Conservation (phyloP, 2,113 vertebrate genomes). For the Pseudorectes ferrugineus region DNA sequence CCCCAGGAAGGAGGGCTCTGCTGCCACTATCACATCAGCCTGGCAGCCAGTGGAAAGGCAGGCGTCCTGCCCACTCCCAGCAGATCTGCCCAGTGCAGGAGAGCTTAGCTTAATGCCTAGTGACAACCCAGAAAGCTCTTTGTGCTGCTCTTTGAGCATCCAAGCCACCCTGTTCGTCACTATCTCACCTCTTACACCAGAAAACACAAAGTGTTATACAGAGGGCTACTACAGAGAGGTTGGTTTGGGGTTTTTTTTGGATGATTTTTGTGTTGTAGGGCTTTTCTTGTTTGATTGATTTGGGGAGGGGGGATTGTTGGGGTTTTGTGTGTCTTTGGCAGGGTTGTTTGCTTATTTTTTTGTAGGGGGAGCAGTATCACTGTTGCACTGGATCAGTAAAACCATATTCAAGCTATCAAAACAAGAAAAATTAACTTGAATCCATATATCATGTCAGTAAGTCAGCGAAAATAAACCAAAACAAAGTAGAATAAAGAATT, state of each 20-base stretch:
- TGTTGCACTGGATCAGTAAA: neutral
- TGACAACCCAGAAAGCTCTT: neutral
- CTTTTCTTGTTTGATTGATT: neutral
- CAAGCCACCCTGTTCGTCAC: neutral
- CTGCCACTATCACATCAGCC: fast-evolving
- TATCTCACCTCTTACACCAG: neutral
- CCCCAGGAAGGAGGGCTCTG: neutral
- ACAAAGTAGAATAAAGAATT: neutral
- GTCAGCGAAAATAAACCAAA: neutral
- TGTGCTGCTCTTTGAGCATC: fast-evolving
- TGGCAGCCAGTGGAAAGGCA: neutral
- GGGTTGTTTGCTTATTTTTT: neutral
- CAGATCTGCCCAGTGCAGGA: fast-evolving
- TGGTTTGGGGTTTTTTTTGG: neutral
- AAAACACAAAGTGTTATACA: neutral
- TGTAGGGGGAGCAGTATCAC: neutral
- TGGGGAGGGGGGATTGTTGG: fast-evolving
- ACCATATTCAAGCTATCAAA: neutral
- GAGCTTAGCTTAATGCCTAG: neutral
- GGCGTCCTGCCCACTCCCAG: neutral
- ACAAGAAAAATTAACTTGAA: neutral
- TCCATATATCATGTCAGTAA: neutral
- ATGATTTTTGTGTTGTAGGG: neutral
- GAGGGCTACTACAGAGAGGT: neutral
- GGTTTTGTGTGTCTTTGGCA: neutral